Percentiles rank a stretch among this genome's conserved stretches.
phyloP scores from a whole-genome alignment of 2,888 invertebrate genomes.

The Oligia fasciuncula region DNA sequence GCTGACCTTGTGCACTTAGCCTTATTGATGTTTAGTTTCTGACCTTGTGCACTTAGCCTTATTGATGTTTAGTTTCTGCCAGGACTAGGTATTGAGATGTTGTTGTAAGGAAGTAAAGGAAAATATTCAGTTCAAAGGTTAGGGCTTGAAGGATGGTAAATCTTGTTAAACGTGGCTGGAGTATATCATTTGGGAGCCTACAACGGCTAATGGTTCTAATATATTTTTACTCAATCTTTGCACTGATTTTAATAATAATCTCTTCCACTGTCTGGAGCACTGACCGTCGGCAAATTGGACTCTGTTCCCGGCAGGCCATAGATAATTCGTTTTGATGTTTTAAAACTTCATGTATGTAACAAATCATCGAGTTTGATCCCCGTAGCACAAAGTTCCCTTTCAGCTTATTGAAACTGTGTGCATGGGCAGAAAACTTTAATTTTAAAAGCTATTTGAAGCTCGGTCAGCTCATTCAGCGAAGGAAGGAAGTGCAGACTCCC shows the following conservation, averaged over 20 bases:
- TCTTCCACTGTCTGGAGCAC: neutral
- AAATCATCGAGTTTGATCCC: neutral
- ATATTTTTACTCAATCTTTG: neutral
- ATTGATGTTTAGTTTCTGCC: slow-evolving; percentile 19
- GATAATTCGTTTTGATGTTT: neutral
- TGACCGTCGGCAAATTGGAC: neutral
- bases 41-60: slow-evolving; percentile 36
- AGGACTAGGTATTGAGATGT: slow-evolving; percentile 5
- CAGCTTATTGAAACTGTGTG: neutral
- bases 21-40: slow-evolving; percentile 27
- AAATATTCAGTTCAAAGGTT: slow-evolving; percentile 14
- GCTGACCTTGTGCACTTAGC: slow-evolving; percentile 49
- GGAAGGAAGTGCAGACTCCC: slow-evolving; percentile 13
- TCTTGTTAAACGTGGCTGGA: neutral
- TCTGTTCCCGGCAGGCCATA: neutral
- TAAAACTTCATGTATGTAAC: neutral
- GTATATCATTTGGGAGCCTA: neutral
- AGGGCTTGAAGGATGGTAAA: neutral
- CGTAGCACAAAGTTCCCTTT: neutral
- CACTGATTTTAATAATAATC: neutral
- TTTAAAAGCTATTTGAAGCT: neutral
- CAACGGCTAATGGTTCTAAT: neutral
- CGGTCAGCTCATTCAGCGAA: neutral
- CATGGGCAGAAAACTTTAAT: neutral
- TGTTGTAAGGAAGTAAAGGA: slow-evolving; percentile 3